These are phyloP conservation scores for Lasioglossum leucozonium DNA, from an alignment of 2,888 invertebrate genomes.

Conservation along the genomic window DNA sequence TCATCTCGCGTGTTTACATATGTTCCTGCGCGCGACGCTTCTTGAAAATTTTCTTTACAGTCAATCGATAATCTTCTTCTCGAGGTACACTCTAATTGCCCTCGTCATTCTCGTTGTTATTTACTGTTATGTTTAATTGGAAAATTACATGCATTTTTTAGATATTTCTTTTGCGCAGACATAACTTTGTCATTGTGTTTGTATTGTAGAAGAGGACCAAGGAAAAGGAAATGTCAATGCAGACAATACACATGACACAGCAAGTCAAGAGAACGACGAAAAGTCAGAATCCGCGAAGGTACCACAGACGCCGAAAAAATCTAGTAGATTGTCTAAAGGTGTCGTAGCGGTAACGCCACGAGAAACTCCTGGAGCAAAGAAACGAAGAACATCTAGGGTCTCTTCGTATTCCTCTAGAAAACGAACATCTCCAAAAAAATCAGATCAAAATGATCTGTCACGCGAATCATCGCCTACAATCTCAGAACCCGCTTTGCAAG, in stretches of 20 bases:
- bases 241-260: slow-evolving; percentile 67
- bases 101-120: neutral
- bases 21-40: slow-evolving; percentile 29
- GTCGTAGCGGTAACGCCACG: slow-evolving; percentile 70
- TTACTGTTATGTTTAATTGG: neutral
- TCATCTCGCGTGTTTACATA: slow-evolving; percentile 40
- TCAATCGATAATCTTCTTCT: neutral
- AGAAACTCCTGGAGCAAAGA: slow-evolving; percentile 61
- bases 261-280: slow-evolving; percentile 64
- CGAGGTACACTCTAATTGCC: neutral
- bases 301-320: slow-evolving; percentile 73
- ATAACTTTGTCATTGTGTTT: neutral
- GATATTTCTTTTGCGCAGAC: neutral
- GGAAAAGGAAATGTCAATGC: slow-evolving; percentile 53
- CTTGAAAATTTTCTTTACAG: slow-evolving; percentile 4
- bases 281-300: slow-evolving; percentile 73
- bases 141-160: neutral
- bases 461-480: slow-evolving; percentile 52
- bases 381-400: slow-evolving; percentile 66
- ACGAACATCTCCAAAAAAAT: slow-evolving; percentile 60
- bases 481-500: slow-evolving; percentile 48
- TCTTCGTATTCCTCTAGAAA: slow-evolving; percentile 46
- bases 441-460: slow-evolving; percentile 60
- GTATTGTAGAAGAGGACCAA: slow-evolving; percentile 39
- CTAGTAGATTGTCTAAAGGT: slow-evolving; percentile 77